Base-by-base conservation (phyloP, 2,113 vertebrate species). In the Lampris incognitus region DNA sequence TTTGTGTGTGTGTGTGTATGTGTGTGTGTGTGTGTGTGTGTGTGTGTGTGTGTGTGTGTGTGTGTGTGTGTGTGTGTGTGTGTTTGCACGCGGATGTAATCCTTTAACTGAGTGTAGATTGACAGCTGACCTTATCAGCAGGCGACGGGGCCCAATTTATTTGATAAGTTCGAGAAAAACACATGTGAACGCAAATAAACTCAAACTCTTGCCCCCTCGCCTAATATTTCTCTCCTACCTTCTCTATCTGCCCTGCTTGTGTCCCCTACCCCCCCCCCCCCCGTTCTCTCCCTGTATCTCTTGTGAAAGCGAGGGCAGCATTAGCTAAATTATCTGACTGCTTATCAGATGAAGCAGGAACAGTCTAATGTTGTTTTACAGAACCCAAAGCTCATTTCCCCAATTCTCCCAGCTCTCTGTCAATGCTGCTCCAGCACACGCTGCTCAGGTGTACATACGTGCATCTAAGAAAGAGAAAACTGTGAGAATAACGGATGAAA, bases 101-200 rank as follows among this genome's bases (percentile, higher is more conserved):
- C 38, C 41, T 75, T 77, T 78, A 87, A 89, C 81, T 62, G 56
- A 63, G 80, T 52, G 50, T 65, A 62, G 78, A 89, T 78, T 87
- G 91, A 90, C 87, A 85, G 86, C 85, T 89, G 87, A 91, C 88
- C 87, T 92, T 89, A 91, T 92, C 89, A 90, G 79, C 70, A 79
- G 84, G 86, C 84, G 87, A 79, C 82, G 85, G 82, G 36, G 61
- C 63, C 84, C 85, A 75, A 88, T 87, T 85, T 86, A 67, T 5
- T 66, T 65, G 77, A 89, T 88, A 89, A 85, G 77, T 74, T 79
- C 79, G 81, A 86, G 78, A 76, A 77, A 86, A 91, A 86, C 79
- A 42, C 36, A 84, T 81, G 73, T n/a, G 67, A 86, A 76, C 0
- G 10, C 72, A 88, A 72, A 82, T 81, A 70, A 74, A 46, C 66